These are phyloP conservation scores for Clupea harengus DNA, from an alignment of 2,113 vertebrate species.

Conservation along the genomic window DNA sequence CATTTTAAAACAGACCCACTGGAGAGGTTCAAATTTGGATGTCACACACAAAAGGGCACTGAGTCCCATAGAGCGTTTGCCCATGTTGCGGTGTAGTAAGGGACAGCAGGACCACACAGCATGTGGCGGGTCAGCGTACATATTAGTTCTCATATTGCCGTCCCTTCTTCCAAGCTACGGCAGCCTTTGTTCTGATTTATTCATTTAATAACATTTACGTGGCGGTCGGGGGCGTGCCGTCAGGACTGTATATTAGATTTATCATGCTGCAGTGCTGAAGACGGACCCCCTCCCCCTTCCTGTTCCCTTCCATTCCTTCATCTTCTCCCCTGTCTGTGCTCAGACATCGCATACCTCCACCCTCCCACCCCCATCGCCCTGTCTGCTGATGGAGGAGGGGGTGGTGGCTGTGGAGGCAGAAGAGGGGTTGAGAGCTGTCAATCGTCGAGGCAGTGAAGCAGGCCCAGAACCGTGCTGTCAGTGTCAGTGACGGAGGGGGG, in stretches of 20 bases:
- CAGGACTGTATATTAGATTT: slow-evolving; percentile 6
- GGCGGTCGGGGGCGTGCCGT: slow-evolving; percentile 48
- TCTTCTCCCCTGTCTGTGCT: neutral
- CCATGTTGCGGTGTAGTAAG: neutral
- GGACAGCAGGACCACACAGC: neutral
- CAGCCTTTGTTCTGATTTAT: slow-evolving; percentile 68
- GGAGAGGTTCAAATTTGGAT: neutral
- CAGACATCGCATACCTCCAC: neutral
- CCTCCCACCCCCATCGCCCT: neutral
- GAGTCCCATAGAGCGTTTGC: neutral
- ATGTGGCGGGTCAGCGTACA: neutral
- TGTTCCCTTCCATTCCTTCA: neutral
- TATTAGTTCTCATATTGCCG: neutral
- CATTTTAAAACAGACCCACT: neutral
- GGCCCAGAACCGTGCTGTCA: too few relatives aligned
- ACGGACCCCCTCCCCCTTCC: neutral
- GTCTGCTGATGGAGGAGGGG: neutral
- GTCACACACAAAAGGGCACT: neutral
- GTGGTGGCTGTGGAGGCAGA: neutral
- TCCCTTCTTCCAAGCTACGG: neutral
- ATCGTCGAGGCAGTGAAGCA: neutral
- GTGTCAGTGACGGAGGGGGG: neutral
- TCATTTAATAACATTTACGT: slow-evolving; percentile 73
- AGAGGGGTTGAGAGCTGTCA: slow-evolving; percentile 3
- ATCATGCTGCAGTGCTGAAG: slow-evolving; percentile 37